These are phyloP conservation scores for Mesorhabditis sp. DNA, from an alignment of 2,888 invertebrate genomes.

Conservation along the genomic window DNA sequence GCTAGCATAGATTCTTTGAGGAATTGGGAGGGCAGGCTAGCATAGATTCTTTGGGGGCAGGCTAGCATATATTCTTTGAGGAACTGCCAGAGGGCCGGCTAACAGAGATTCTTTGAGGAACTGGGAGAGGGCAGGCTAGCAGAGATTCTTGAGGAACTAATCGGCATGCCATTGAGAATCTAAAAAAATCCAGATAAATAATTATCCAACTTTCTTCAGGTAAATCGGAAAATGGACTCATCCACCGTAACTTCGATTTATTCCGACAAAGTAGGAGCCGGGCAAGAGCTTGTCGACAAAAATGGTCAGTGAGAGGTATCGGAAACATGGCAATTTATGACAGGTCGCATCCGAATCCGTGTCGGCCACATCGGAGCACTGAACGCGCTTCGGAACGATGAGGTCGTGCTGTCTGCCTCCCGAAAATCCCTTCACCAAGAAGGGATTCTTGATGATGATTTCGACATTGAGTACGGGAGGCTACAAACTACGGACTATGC, in stretches of 20 bases:
- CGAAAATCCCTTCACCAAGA: conserved; percentile 43
- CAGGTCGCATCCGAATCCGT: conserved; percentile 32
- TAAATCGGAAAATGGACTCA: conserved; percentile 4
- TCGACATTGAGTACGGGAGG: conserved; percentile 46
- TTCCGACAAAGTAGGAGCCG: background rate
- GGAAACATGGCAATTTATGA: background rate
- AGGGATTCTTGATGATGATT: conserved; percentile 48
- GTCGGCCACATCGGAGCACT: conserved; percentile 55
- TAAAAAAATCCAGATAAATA: too few species aligned
- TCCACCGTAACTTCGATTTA: background rate
- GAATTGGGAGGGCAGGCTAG: too few species aligned
- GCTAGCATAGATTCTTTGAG: too few species aligned
- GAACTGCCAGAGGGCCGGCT: too few species aligned
- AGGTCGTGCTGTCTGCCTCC: conserved; percentile 44
- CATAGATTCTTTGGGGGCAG: too few species aligned
- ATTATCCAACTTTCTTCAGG: background rate
- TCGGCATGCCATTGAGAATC: too few species aligned
- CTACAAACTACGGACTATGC: background rate
- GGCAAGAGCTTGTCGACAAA: background rate
- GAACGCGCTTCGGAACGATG: conserved; percentile 51
- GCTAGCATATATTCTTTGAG: too few species aligned
- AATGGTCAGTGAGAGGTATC: background rate
- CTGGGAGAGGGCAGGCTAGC: too few species aligned
- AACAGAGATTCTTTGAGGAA: too few species aligned
- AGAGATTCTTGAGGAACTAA: too few species aligned